phyloP scores from a whole-genome alignment of 2,888 invertebrate species.

The Dorcus parallelipipedus region DNA sequence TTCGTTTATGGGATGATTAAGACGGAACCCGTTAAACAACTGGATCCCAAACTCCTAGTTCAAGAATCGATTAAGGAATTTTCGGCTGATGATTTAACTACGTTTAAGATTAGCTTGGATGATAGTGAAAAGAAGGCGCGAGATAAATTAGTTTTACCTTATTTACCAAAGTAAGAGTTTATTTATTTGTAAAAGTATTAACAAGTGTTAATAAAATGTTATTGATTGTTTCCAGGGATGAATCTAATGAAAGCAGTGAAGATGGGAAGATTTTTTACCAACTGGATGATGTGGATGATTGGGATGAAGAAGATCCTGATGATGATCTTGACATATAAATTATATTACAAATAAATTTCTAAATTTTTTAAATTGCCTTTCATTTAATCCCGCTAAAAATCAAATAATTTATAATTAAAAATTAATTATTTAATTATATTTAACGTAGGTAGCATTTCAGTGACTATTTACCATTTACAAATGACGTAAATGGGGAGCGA shows the following conservation, averaged over 20 bases:
- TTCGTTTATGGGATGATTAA: constrained; percentile 41
- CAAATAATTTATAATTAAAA: no score
- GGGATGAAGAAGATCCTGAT: constrained; percentile 85
- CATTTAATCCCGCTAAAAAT: no score
- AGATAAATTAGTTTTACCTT: constrained; percentile 60
- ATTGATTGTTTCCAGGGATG: constrained; percentile 16
- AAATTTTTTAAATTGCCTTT: no score
- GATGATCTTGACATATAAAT: constrained; percentile 72
- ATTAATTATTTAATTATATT: no score
- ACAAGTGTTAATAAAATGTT: no score
- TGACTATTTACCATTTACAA: no score
- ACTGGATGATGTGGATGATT: constrained; percentile 75
- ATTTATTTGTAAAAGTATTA: no score
- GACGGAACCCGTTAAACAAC: constrained; percentile 39
- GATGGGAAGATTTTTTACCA: constrained; percentile 69
- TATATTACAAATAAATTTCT: neutral
- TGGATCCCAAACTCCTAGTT: constrained; percentile 38
- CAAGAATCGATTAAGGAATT: constrained; percentile 34
- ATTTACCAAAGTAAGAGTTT: constrained; percentile 48
- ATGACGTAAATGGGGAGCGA: no score
- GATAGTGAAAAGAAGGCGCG: constrained; percentile 61
- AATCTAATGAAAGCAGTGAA: constrained; percentile 22
- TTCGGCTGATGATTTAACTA: constrained; percentile 53
- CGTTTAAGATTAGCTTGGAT: constrained; percentile 64
- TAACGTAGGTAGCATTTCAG: no score